Conservation (phyloP, 1,140 invertebrate genomes). For the Zophobas morio region DNA sequence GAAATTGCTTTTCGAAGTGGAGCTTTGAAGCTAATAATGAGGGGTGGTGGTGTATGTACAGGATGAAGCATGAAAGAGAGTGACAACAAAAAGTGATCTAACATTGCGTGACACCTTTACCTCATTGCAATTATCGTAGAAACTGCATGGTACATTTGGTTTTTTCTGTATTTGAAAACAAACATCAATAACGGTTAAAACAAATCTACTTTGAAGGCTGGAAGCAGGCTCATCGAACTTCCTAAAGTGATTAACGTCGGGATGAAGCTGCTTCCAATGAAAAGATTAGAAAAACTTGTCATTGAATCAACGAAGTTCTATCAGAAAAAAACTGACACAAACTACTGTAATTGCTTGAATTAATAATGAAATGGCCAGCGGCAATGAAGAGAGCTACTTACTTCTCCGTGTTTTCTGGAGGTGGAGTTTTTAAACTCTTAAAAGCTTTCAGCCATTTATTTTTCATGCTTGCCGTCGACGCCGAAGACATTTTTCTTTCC, state of each 20-base stretch:
- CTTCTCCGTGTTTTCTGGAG: slow-evolving; percentile 73
- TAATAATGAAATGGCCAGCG: slow-evolving; percentile 37
- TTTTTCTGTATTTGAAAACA: slow-evolving; percentile 78
- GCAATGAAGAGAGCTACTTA: slow-evolving; percentile 66
- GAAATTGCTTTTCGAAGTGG: slow-evolving; percentile 15
- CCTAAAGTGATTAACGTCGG: not conserved
- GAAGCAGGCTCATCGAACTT: slow-evolving; percentile 21
- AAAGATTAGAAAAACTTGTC: slow-evolving; percentile 19
- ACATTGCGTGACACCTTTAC: slow-evolving; percentile 72
- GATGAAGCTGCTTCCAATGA: slow-evolving; percentile 11
- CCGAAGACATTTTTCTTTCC: slow-evolving; percentile 89
- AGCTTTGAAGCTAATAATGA: slow-evolving; percentile 9
- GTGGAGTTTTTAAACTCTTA: slow-evolving; percentile 91
- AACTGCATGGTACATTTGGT: slow-evolving; percentile 93
- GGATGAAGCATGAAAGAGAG: slow-evolving; percentile 24
- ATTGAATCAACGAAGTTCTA: slow-evolving; percentile 23
- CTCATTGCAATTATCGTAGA: slow-evolving; percentile 92
- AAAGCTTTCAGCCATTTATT: slow-evolving; percentile 98
- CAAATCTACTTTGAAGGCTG: slow-evolving; percentile 24
- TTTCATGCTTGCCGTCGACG: slow-evolving; percentile 92
- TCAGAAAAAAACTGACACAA: slow-evolving; percentile 42
- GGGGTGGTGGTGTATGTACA: slow-evolving; percentile 18
- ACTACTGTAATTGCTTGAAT: slow-evolving; percentile 38
- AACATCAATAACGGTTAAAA: slow-evolving; percentile 56
- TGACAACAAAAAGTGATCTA: slow-evolving; percentile 55